Percentiles rank a stretch among this genome's conserved stretches.
Conservation (phyloP, 2,797 vertebrate genomes). For the Botia almorhae region DNA sequence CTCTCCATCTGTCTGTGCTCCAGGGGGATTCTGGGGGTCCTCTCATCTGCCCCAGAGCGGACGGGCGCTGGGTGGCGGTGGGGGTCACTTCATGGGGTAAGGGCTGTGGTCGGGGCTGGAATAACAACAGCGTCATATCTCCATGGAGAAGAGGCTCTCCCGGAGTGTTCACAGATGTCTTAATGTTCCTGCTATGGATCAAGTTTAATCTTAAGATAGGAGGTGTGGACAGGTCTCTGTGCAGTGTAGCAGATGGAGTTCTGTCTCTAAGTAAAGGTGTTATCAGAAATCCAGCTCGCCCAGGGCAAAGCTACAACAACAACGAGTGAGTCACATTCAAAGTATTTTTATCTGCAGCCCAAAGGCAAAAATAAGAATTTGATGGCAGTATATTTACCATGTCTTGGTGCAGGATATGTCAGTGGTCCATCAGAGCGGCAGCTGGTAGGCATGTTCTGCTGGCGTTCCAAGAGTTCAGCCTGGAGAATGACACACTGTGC, state of each 20-base stretch:
- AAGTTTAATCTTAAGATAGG: conserved; percentile 73
- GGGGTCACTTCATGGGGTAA: conserved; percentile 90
- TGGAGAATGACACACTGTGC: conserved; percentile 77
- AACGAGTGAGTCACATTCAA: conserved; percentile 77
- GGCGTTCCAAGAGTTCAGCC: conserved; percentile 77
- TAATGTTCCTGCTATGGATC: conserved; percentile 82
- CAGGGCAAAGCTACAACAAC: conserved; percentile 71
- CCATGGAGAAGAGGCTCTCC: conserved; percentile 80
- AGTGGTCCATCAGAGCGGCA: conserved; percentile 78
- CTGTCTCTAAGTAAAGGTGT: conserved; percentile 68
- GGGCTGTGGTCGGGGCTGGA: conserved; percentile 87
- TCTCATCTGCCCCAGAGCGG: conserved; percentile 79
- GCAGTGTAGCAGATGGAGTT: conserved; percentile 70
- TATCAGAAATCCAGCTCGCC: conserved; percentile 76
- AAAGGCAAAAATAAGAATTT: neutral
- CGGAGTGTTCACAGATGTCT: conserved; percentile 86
- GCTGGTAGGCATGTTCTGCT: conserved; percentile 72
- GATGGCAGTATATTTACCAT: neutral
- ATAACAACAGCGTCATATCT: conserved; percentile 70
- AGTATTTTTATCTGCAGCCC: neutral
- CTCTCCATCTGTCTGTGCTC: neutral
- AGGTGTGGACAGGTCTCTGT: conserved; percentile 63
- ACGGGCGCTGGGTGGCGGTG: conserved; percentile 77
- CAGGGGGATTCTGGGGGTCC: conserved; percentile 90
- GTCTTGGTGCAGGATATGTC: conserved; percentile 73